phyloP scores from a whole-genome alignment of 2,797 vertebrate species.

The Limnodromus scolopaceus region DNA sequence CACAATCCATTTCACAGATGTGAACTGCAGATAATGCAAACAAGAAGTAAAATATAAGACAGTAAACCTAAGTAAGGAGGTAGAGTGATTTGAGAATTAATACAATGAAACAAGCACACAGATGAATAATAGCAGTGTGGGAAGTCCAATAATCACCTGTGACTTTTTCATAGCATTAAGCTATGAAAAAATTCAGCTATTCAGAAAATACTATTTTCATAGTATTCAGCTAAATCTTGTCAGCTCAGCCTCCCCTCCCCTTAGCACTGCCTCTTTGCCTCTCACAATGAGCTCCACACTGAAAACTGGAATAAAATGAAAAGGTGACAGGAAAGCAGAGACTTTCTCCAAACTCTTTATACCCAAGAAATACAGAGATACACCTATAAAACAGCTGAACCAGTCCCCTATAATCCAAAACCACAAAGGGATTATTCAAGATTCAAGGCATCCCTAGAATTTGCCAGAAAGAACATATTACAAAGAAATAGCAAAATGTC shows the following conservation, averaged over 20 bases:
- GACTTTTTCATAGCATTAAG: neutral
- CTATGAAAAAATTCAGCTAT: too few relatives aligned
- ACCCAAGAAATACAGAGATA: neutral
- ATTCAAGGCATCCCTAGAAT: neutral
- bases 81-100: neutral
- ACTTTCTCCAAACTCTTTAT: neutral
- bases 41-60: neutral
- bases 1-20: neutral
- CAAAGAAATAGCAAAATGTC: neutral
- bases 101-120: neutral
- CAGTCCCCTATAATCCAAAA: neutral
- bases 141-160: neutral
- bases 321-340: neutral
- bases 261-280: neutral
- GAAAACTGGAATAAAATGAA: neutral
- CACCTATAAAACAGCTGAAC: neutral
- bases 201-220: too few relatives aligned
- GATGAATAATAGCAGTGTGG: neutral
- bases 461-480: neutral
- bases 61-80: neutral
- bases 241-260: neutral
- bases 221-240: neutral
- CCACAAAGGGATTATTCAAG: neutral
- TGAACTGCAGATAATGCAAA: neutral
- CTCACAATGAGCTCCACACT: neutral